Evolutionary conservation across 2,113 vertebrate species (phyloP).

Genomic region (Callaeas wilsoni): DNA sequence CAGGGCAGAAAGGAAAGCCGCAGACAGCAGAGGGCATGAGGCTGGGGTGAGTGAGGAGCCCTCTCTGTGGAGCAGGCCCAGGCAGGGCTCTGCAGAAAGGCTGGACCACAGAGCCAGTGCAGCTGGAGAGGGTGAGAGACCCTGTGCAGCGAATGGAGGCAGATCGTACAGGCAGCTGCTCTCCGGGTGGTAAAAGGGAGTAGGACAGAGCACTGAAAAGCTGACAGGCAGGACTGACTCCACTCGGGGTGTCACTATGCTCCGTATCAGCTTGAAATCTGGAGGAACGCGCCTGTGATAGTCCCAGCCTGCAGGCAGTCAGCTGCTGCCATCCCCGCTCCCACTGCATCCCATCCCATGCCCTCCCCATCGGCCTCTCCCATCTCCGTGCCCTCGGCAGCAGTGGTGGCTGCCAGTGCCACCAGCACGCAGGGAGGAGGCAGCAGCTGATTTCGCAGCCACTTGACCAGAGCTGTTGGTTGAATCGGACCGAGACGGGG

Average conservation of each 20-base stretch:
- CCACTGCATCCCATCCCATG: accelerated
- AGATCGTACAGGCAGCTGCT: not conserved
- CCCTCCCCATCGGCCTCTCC: not conserved
- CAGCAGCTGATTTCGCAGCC: slow-evolving; percentile 24
- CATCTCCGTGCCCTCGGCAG: not conserved
- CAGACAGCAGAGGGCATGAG: not conserved
- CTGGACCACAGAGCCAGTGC: accelerated
- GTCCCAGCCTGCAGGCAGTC: not conserved
- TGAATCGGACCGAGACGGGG: not conserved
- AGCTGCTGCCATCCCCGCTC: not conserved
- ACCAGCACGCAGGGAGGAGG: not conserved
- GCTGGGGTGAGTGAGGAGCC: not conserved
- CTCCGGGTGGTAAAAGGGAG: not conserved
- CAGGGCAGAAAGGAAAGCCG: not conserved
- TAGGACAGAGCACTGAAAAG: not conserved
- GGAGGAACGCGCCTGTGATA: not conserved
- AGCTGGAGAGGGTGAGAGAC: not conserved
- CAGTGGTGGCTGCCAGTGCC: not conserved
- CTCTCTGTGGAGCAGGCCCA: accelerated
- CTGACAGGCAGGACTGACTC: not conserved
- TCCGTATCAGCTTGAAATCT: not conserved
- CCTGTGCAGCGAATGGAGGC: not conserved
- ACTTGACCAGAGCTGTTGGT: not conserved
- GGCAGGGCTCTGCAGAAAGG: not conserved
- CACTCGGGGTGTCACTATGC: accelerated